Base-by-base conservation (phyloP, 2,888 invertebrate species). In the Agapostemon virescens region DNA sequence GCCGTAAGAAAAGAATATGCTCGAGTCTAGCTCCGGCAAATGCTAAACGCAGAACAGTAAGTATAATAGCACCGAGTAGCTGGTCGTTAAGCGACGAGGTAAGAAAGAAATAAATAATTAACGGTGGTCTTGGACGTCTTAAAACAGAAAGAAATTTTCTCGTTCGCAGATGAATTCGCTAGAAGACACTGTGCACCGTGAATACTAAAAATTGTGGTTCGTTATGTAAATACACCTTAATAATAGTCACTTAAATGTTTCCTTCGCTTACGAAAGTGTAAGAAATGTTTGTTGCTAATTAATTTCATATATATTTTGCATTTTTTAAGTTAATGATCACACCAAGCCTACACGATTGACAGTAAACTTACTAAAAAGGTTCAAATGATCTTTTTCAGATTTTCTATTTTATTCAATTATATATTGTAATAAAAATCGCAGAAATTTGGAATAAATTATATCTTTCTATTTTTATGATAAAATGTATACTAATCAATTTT, bases 1-100 rank as follows among this genome's bases (percentile, higher is more conserved):
- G 1, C 3, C 23, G 78, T 30, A 52, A 79, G 73, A 66, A 69
- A 67, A 61, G 69, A 74, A 74, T 74, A 42, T 69, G 42, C 58
- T 70, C 58, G 58, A 74, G 58, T 70, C 58, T 40, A 23, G 15
- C 7, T 20, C 49, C 33, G 17, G 70, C n/a, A 70, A 61, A 79
- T n/a, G 61, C 40, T 49, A 33, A 49, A 73, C 26, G 49, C 55
- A 26, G 66, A 33, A 68, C 17, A 38, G 30, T 26, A 36, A 52
- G 49, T 20, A 52, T n/a, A 78, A 42, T 64, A 36, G 26, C 52
- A 40, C 13, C 33, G 42, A 78, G 42, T 42, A 36, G 52, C 26
- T n/a, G 67, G 67, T 30, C 33, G 61, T 30, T 77, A 49, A 61
- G 9, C 33, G 61, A 9, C 61, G 61, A 61, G 33, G 33, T 49